Percentiles rank a stretch among this genome's conserved stretches.
Evolutionary conservation across 2,797 vertebrate genomes (phyloP).

Genomic region (Typhlichthys eigenmanni): DNA sequence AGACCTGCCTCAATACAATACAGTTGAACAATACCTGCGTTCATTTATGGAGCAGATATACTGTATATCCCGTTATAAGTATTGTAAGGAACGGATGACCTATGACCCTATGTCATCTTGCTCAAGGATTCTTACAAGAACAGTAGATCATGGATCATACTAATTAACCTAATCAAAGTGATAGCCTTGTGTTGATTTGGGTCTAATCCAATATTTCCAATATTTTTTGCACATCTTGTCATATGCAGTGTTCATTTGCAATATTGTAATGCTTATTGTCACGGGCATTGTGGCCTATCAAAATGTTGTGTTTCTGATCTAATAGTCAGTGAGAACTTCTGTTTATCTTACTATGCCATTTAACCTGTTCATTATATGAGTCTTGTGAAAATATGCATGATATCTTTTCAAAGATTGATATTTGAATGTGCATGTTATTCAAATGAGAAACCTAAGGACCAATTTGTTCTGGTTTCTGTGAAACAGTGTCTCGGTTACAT

Average conservation of each 20-base stretch:
- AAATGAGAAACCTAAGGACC: too few species aligned
- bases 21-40: not conserved
- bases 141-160: too few species aligned
- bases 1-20: not conserved
- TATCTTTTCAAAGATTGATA: not conserved
- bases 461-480: not conserved
- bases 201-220: not conserved
- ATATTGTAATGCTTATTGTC: too few species aligned
- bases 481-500: constrained; percentile 11
- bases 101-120: too few species aligned
- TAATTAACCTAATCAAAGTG: constrained; percentile 1
- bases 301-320: too few species aligned
- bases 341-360: not conserved
- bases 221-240: too few species aligned
- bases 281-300: too few species aligned
- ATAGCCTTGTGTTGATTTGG: constrained; percentile 13
- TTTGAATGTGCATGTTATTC: constrained; percentile 16
- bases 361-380: not conserved
- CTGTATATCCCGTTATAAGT: too few species aligned
- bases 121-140: too few species aligned
- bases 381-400: not conserved
- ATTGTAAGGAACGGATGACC: too few species aligned
- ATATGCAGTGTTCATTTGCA: too few species aligned
- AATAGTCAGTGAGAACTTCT: not conserved
- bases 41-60: too few species aligned